Base-by-base conservation (phyloP, 2,113 vertebrate species). In the Entomyzon cyanotis region DNA sequence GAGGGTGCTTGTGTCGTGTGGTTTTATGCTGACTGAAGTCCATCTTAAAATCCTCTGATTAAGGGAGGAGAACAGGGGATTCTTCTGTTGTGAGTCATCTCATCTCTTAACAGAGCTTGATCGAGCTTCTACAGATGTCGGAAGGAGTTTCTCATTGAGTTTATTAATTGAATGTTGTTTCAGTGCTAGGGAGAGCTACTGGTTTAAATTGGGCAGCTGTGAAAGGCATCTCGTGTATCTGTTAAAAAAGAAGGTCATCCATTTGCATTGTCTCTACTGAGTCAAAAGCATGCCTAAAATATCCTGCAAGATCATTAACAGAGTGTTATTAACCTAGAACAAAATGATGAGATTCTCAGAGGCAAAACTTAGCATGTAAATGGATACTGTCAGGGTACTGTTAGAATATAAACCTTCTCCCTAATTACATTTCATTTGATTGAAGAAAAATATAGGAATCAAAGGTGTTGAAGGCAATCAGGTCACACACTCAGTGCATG, bases 31-130 rank as follows among this genome's bases (percentile, higher is more conserved):
- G 79, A 88, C 58, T 7, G 3, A 84, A 89, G 41, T 56, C 27
- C 39, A 12, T 87, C 69, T 79, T 81, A 64, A 91, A 93, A 79
- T 84, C 53, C 37, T 85, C 62, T 46, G 53, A 65, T 92, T 69
- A 74, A 95, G 83, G 85, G 95, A 90, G 92, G 90, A 86, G 92
- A 93, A 53, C 65, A 59, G 69, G 30, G 67, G 58, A 91, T 94
- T 92, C 75, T 84, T 95, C 76, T 94, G n/a, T 62, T 74, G 35
- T 90, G 90, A 96, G 78, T 95, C 89, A 94, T 78, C 86, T 94
- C 81, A 79, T 74, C 77, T 62, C 30, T 0, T 68, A 28, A 63
- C 12, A 25, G 74, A 83, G 46, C 70, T 33, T 52, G 62, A 53
- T 93, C 8, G 0, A 53, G 55, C 71, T 78, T 50, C 74, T 83